Evolutionary conservation across 2,113 vertebrate species (phyloP).

Genomic region (Oceanodroma tethys): DNA sequence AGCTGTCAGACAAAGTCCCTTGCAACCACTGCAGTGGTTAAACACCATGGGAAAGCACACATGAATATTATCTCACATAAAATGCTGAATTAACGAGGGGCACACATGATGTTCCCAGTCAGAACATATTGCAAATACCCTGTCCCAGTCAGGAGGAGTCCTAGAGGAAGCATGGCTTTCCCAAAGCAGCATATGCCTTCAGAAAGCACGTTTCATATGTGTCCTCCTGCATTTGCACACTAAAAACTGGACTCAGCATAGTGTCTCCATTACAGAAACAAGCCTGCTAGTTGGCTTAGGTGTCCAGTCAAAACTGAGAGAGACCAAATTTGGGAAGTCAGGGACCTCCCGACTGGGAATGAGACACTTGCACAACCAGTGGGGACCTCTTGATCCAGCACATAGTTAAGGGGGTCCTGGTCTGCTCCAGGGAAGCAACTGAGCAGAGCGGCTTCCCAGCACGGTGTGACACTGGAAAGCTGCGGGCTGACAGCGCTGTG

Average conservation of each 20-base stretch:
- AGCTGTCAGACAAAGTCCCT: conserved; percentile 29
- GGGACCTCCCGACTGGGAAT: not conserved
- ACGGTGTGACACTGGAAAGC: not conserved
- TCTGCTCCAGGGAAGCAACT: not conserved
- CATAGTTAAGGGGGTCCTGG: not conserved
- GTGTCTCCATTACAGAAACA: not conserved
- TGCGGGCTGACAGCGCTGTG: accelerated
- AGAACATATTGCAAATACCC: not conserved
- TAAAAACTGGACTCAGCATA: not conserved
- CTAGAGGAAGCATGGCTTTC: not conserved
- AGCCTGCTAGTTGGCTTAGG: not conserved
- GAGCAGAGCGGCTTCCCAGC: not conserved
- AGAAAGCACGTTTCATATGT: not conserved
- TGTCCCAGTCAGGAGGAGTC: not conserved
- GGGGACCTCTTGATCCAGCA: not conserved
- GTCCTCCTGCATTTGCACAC: not conserved
- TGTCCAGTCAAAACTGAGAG: not conserved
- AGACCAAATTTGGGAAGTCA: not conserved
- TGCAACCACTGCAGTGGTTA: not conserved
- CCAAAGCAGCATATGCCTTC: not conserved
- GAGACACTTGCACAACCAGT: not conserved
- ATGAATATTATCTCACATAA: not conserved
- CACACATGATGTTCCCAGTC: not conserved
- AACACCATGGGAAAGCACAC: not conserved
- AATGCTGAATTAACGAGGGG: not conserved